phyloP scores from a whole-genome alignment of 2,113 vertebrate genomes.

The Pogona vitticeps region DNA sequence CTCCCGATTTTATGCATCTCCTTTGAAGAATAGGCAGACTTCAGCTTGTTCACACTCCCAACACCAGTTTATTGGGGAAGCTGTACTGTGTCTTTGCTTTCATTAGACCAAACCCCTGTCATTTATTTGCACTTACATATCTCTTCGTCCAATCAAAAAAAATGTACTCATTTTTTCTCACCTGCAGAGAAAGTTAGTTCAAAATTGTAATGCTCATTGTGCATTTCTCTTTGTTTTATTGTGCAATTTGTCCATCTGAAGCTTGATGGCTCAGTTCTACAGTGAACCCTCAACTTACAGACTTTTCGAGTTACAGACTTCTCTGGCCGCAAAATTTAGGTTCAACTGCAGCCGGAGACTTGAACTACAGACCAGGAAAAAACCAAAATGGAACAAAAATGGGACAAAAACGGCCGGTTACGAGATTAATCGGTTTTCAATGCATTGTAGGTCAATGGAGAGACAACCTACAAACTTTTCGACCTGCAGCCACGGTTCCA shows the following conservation, averaged over 20 bases:
- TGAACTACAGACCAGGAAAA: no score
- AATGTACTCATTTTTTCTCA: background rate
- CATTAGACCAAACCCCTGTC: background rate
- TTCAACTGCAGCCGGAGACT: no score
- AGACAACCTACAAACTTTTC: no score
- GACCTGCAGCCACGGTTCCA: no score
- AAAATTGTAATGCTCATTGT: background rate
- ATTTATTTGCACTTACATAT: conserved; percentile 1
- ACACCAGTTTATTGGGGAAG: background rate
- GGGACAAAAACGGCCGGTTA: no score
- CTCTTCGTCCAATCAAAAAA: background rate
- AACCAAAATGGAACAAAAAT: no score
- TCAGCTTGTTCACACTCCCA: background rate
- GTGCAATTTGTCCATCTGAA: background rate
- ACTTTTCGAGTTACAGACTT: no score
- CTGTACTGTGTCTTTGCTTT: background rate
- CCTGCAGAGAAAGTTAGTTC: background rate
- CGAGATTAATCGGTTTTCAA: no score
- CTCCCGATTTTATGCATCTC: background rate
- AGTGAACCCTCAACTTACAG: no score
- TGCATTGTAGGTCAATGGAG: no score
- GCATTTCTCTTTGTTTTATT: rapidly evolving
- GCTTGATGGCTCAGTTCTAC: background rate
- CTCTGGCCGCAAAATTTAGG: no score
- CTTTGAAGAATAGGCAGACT: background rate